phyloP scores from a whole-genome alignment of 1,140 invertebrate species.

The Tetramorium parvispinum region DNA sequence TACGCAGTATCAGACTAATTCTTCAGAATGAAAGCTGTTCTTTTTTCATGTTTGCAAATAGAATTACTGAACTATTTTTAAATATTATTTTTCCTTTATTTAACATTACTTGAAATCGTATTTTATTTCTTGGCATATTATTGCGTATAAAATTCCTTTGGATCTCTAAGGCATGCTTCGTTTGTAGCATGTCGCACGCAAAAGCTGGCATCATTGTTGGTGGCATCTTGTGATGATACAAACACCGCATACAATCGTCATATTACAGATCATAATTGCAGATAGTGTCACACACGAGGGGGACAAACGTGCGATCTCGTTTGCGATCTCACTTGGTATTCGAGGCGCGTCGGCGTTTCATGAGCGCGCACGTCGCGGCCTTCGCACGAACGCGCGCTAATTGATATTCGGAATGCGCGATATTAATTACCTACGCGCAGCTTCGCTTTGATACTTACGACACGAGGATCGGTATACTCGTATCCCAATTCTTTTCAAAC shows the following conservation, averaged over 20 bases:
- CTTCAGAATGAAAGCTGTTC: background rate
- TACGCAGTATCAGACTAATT: background rate
- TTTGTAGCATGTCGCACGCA: background rate
- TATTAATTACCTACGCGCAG: slow-evolving; percentile 39
- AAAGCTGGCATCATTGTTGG: slow-evolving; percentile 17
- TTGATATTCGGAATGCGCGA: slow-evolving; percentile 44
- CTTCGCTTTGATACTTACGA: background rate
- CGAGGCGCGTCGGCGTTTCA: slow-evolving; percentile 45
- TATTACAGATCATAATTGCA: slow-evolving; percentile 35
- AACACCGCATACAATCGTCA: slow-evolving; percentile 11
- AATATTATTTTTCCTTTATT: background rate
- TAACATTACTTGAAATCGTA: background rate
- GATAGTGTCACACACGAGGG: slow-evolving; percentile 11
- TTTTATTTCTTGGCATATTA: background rate
- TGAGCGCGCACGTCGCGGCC: slow-evolving; percentile 36
- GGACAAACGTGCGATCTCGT: slow-evolving; percentile 46
- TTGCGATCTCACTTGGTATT: slow-evolving; percentile 41
- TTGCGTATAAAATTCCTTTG: background rate
- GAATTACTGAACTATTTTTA: background rate
- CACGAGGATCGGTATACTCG: background rate
- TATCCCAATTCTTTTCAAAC: background rate
- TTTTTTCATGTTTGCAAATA: background rate
- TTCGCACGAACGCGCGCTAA: slow-evolving; percentile 33
- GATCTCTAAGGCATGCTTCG: background rate
- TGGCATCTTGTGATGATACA: slow-evolving; percentile 16